Conservation (phyloP, 2,113 vertebrate genomes). For the Pluvianellus socialis region DNA sequence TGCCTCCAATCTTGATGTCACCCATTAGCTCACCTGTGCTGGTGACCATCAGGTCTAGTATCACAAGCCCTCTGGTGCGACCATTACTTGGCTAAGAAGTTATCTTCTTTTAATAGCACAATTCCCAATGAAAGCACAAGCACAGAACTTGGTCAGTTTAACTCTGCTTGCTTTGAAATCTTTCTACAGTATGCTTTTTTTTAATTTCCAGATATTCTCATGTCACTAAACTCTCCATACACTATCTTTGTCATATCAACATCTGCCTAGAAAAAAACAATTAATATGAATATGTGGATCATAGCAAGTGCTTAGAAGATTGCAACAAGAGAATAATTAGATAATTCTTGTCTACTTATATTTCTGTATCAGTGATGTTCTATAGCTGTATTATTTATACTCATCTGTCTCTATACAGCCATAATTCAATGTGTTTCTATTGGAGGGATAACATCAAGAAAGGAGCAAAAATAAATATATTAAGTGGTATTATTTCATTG, state of each 20-base stretch:
- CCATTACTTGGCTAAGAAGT: background rate
- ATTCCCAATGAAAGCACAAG: background rate
- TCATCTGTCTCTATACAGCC: conserved; percentile 56
- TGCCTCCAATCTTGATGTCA: background rate
- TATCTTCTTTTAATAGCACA: background rate
- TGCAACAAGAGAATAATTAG: conserved; percentile 44
- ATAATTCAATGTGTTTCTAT: conserved; percentile 66
- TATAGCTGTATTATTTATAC: conserved; percentile 33
- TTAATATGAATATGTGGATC: background rate
- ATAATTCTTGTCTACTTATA: conserved; percentile 62
- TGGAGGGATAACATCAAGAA: conserved; percentile 27
- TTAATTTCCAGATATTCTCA: background rate
- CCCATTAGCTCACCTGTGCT: background rate
- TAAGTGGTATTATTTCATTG: conserved; percentile 26
- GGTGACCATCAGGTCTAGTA: background rate
- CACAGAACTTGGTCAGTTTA: background rate
- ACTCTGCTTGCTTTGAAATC: background rate
- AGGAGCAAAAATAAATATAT: conserved; percentile 24
- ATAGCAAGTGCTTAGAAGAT: background rate
- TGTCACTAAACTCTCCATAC: background rate
- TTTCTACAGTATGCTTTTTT: background rate
- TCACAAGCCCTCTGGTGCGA: background rate
- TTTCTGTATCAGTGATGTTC: conserved; percentile 35
- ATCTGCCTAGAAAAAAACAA: background rate
- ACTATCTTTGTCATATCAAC: background rate